A percentile compares a stretch with the other conserved stretches of the same genome.
These are phyloP conservation scores for Philypnodon macrostomus DNA, from an alignment of 2,797 vertebrate genomes.

Conservation along the genomic window DNA sequence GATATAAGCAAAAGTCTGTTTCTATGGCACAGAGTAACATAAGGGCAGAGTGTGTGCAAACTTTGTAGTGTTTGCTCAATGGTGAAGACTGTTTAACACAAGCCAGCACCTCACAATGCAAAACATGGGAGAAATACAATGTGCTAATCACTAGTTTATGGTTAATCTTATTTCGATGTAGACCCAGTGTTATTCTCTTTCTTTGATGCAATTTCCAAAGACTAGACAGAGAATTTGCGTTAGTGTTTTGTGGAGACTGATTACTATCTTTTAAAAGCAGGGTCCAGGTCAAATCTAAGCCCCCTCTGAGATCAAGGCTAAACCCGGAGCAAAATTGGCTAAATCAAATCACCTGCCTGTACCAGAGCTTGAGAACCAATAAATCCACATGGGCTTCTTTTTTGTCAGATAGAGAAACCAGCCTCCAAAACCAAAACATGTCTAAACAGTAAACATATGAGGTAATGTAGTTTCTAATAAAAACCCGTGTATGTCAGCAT, in stretches of 20 bases:
- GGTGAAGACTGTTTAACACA: not conserved
- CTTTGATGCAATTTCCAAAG: too few relatives aligned
- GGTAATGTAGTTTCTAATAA: not conserved
- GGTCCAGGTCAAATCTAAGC: too few relatives aligned
- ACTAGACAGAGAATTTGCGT: too few relatives aligned
- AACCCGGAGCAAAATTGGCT: too few relatives aligned
- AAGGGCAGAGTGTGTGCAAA: not conserved
- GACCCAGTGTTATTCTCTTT: too few relatives aligned
- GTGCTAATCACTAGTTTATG: not conserved
- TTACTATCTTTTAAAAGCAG: too few relatives aligned
- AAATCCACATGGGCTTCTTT: too few relatives aligned
- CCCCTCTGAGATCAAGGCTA: too few relatives aligned
- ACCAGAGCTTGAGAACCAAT: too few relatives aligned
- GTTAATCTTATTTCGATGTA: not conserved
- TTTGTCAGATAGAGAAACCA: not conserved
- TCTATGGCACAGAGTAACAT: not conserved
- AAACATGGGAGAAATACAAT: not conserved
- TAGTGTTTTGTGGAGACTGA: too few relatives aligned
- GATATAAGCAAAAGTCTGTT: not conserved
- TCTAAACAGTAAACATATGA: not conserved
- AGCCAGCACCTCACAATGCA: not conserved
- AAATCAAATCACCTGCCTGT: too few relatives aligned
- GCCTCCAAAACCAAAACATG: not conserved
- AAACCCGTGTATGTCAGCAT: not conserved
- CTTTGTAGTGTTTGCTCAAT: conserved; percentile 14